Conservation (phyloP, 2,888 invertebrate species). For the Hirtodrosophila alboralis region DNA sequence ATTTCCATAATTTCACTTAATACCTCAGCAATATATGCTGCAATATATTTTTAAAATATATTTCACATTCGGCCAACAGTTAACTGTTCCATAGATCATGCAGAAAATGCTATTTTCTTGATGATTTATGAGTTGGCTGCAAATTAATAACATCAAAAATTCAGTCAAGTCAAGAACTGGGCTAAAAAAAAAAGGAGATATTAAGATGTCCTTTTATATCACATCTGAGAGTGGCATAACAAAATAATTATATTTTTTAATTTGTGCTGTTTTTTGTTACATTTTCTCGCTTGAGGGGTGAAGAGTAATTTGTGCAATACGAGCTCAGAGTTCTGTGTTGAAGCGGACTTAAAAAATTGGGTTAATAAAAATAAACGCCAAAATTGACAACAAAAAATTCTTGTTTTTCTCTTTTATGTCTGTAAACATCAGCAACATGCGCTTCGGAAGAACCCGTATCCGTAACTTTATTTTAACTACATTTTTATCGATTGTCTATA, state of each 20-base stretch:
- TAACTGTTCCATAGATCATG: constrained; percentile 49
- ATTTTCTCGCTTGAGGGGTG: background rate
- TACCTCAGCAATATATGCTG: constrained; percentile 10
- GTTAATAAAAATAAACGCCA: constrained; percentile 41
- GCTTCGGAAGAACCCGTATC: constrained; percentile 20
- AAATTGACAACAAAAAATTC: constrained; percentile 46
- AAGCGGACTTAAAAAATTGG: constrained; percentile 17
- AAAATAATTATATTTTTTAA: constrained; percentile 44
- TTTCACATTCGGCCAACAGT: constrained; percentile 12
- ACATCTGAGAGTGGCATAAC: constrained; percentile 6
- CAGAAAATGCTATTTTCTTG: constrained; percentile 20
- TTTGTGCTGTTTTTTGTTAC: constrained; percentile 25
- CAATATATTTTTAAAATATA: too few species aligned
- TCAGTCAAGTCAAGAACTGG: constrained; percentile 21
- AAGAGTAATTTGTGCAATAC: constrained; percentile 56
- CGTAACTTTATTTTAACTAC: constrained; percentile 68
- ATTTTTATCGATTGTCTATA: constrained; percentile 67
- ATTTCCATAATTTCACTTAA: constrained; percentile 30
- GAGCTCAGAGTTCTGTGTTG: constrained; percentile 19
- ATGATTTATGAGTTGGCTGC: constrained; percentile 61
- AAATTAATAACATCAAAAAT: constrained; percentile 67
- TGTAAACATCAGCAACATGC: constrained; percentile 46
- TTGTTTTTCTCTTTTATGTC: constrained; percentile 36
- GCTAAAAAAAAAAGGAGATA: too few species aligned
- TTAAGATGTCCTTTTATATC: constrained; percentile 13